These are phyloP conservation scores for Epirrhoe tristata DNA, from an alignment of 2,888 invertebrate genomes.

Conservation along the genomic window DNA sequence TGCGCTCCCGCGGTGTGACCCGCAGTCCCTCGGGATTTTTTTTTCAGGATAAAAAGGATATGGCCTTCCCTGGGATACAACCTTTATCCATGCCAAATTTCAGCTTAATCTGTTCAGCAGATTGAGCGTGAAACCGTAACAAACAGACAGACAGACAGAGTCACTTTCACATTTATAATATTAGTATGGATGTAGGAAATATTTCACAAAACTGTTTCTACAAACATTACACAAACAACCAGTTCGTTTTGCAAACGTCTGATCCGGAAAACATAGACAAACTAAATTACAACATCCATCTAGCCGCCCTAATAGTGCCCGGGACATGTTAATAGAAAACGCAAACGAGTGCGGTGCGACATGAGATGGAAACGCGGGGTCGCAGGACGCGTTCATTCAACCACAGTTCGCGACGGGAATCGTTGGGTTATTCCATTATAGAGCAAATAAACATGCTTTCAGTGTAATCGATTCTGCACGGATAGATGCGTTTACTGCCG, in stretches of 20 bases:
- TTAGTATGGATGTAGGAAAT: no score
- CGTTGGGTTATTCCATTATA: constrained; percentile 12
- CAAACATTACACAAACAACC: not conserved
- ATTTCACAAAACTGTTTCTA: not conserved
- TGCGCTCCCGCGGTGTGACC: no score
- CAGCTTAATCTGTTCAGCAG: no score
- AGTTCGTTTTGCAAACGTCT: constrained; percentile 49
- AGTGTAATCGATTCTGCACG: constrained; percentile 1
- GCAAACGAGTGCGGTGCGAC: constrained; percentile 72
- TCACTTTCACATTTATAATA: no score
- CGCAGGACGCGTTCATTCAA: constrained; percentile 59
- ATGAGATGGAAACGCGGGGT: constrained; percentile 64
- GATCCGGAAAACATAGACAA: constrained; percentile 67
- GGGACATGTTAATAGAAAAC: constrained; percentile 78
- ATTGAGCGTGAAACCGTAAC: not conserved
- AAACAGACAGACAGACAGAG: no score
- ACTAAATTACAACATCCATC: constrained; percentile 74
- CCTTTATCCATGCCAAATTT: no score
- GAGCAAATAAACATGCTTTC: not conserved
- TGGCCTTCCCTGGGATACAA: no score
- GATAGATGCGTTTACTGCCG: constrained; percentile 2
- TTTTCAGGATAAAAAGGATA: no score
- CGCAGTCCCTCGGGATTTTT: no score
- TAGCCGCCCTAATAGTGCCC: constrained; percentile 71
- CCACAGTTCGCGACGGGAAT: constrained; percentile 10